phyloP scores from a whole-genome alignment of 2,797 vertebrate species.

The Syndactyla subalaris region DNA sequence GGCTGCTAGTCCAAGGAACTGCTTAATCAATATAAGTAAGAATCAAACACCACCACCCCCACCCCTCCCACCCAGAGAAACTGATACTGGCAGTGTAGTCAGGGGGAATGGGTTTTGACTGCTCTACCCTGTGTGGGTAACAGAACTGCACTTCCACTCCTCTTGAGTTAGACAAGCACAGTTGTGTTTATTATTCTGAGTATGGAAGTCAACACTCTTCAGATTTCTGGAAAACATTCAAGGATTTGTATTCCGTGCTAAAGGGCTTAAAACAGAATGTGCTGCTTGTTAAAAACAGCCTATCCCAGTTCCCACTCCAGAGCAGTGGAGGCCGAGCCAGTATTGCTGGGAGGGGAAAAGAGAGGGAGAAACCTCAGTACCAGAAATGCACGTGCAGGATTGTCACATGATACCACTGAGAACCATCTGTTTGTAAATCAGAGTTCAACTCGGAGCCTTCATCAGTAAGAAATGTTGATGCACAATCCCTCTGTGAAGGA shows the following conservation, averaged over 20 bases:
- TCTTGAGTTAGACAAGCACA: background rate
- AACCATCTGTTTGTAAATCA: background rate
- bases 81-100: background rate
- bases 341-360: background rate
- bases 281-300: background rate
- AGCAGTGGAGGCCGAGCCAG: background rate
- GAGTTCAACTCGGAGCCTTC: background rate
- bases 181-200: constrained; percentile 4
- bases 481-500: background rate
- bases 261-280: constrained; percentile 6
- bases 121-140: background rate
- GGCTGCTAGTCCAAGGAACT: background rate
- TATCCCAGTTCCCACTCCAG: background rate
- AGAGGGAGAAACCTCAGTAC: background rate
- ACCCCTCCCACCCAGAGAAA: background rate
- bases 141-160: background rate
- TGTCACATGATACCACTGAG: background rate
- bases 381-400: background rate
- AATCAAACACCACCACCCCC: background rate
- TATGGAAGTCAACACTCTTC: background rate
- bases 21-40: background rate
- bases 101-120: background rate
- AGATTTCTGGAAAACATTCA: background rate
- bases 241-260: background rate
- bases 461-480: background rate